Base-by-base conservation (phyloP, 2,113 vertebrate genomes). In the Anguilla japonica region DNA sequence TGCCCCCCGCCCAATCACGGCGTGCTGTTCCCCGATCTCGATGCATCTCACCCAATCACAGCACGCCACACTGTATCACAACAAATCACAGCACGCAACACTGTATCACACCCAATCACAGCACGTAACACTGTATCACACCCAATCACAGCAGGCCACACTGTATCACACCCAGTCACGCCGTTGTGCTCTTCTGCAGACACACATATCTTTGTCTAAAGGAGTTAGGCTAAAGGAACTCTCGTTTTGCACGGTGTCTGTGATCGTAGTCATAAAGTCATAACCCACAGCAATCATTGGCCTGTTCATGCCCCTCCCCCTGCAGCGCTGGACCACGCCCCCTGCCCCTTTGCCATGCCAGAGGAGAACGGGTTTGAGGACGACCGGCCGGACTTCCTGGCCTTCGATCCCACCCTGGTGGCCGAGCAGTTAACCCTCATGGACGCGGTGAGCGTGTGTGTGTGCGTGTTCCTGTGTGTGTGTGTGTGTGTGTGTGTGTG, bases 361-460 rank as follows among this genome's bases (percentile, higher is more conserved):
- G 95, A 97, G 41, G 98, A 99, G 92, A 97, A 97, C 0, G 97
- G 97, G 5, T 96, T 97, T 0, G 92, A 95, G 7, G 96, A 97
- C 0, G 96, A 96, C 80, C 96, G 96, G 89, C 95, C 95, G 0
- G 96, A 97, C 84, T 97, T 99, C 93, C 93, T 99, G 89, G 95
- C 92, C 0, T 99, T 99, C 81, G 95, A 97, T 79, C 97, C 97
- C 0, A 97, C 97, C 89, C 97, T 99, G 95, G 97, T 98, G 88
- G 98, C 98, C 0, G 98, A 99, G 84, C 98, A 99, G 95, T 99
- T 99, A 92, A 99, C 98, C 0, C 94, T 99, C 79, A 99, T 99
- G 98, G 98, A 99, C 0, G 98, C 98, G 87, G 98, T 99, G 92
- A 98, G 98, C 79, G 80, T 43, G 22, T 67, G 60, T 67, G 60